phyloP scores from a whole-genome alignment of 2,888 invertebrate species.

The Chloroclystis v-ata region DNA sequence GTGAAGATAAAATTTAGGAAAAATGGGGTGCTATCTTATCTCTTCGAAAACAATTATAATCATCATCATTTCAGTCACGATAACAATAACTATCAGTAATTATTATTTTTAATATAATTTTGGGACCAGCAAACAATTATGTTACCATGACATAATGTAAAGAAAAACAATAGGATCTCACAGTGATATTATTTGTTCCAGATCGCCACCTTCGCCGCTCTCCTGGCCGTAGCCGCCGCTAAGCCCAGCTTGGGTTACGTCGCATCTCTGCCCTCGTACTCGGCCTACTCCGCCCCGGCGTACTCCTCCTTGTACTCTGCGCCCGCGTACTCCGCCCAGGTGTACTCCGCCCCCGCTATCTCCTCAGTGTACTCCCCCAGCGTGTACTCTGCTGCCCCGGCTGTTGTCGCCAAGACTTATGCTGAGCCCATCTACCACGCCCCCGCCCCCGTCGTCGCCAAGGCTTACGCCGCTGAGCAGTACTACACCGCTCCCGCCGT shows the following conservation, averaged over 20 bases:
- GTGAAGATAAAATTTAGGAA: too few relatives aligned
- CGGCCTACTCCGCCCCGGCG: constrained; percentile 7
- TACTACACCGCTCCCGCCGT: constrained; percentile 7
- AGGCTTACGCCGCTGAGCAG: constrained; percentile 8
- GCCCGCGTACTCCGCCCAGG: constrained; percentile 5
- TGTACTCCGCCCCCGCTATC: constrained; percentile 11
- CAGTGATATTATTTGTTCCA: too few relatives aligned
- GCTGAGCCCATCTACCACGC: constrained; percentile 3
- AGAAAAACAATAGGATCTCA: too few relatives aligned
- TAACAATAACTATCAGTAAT: too few relatives aligned
- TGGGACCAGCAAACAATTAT: too few relatives aligned
- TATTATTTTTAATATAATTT: too few relatives aligned
- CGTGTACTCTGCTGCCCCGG: constrained; percentile 5
- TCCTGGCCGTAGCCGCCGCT: constrained; percentile 55
- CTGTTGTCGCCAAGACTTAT: not conserved
- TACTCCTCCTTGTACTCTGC: constrained; percentile 9
- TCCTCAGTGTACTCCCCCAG: constrained; percentile 3
- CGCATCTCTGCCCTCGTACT: constrained; percentile 8
- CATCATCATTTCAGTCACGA: too few relatives aligned
- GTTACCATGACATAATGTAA: too few relatives aligned
- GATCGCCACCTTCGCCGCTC: constrained; percentile 41
- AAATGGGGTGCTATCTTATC: too few relatives aligned
- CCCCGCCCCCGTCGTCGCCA: constrained; percentile 7
- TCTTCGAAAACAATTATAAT: too few relatives aligned
- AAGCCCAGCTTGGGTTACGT: constrained; percentile 35